Evolutionary conservation across 1,140 invertebrate species (phyloP).

Genomic region (Brachionus calyciflorus): DNA sequence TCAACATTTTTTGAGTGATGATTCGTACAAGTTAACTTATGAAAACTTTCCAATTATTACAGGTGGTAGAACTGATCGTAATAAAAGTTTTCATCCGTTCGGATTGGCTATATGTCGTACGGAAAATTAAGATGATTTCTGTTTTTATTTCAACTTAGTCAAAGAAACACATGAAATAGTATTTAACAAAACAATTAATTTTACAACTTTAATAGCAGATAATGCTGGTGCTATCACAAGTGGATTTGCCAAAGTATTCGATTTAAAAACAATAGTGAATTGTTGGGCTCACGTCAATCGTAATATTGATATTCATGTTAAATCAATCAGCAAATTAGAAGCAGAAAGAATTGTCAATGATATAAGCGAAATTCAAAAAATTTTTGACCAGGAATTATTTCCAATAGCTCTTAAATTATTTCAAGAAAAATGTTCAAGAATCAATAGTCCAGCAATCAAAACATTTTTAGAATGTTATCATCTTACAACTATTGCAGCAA

Average conservation of each 20-base stretch:
- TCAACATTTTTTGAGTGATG: constrained; percentile 19
- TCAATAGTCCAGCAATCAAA: constrained; percentile 13
- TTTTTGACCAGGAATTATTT: constrained; percentile 1
- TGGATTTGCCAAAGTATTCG: neutral
- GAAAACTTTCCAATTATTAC: constrained; percentile 12
- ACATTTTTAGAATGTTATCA: constrained; percentile 18
- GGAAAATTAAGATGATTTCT: constrained; percentile 5
- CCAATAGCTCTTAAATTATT: neutral
- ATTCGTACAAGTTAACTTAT: neutral
- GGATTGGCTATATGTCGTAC: neutral
- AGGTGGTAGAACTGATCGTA: constrained; percentile 5
- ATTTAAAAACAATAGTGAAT: neutral
- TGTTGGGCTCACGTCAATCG: constrained; percentile 22
- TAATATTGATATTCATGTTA: constrained; percentile 2
- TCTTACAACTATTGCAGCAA: neutral
- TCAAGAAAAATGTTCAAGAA: neutral
- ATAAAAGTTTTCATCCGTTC: constrained; percentile 4
- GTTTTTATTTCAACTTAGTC: neutral
- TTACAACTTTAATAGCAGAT: neutral
- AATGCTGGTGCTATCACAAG: constrained; percentile 4
- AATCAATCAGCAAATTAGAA: neutral
- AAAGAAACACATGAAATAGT: constrained; percentile 1
- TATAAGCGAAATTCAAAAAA: constrained; percentile 10
- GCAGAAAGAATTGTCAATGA: neutral
- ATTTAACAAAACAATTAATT: neutral